These are phyloP conservation scores for Euzetes globulus DNA, from an alignment of 2,888 invertebrate species.

Conservation along the genomic window DNA sequence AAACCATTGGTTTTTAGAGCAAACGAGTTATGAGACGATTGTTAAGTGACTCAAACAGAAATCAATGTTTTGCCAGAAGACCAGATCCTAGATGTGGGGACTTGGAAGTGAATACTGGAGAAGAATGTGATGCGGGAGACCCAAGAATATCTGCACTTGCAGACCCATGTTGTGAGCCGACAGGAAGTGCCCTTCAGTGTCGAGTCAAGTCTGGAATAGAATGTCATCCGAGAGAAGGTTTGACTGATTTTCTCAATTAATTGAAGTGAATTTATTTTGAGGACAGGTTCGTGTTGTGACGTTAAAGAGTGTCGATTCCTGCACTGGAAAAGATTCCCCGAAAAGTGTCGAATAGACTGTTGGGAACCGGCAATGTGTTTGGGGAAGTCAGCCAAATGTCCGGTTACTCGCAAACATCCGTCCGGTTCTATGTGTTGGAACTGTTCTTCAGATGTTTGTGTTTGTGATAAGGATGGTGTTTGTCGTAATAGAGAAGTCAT, in stretches of 20 bases:
- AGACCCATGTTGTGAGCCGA: background rate
- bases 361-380: background rate
- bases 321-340: background rate
- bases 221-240: background rate
- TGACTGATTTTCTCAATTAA: background rate
- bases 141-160: background rate
- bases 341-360: background rate
- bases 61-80: background rate
- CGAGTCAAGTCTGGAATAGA: background rate
- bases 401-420: background rate
- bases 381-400: constrained; percentile 10
- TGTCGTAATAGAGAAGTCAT: background rate
- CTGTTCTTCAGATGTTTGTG: background rate
- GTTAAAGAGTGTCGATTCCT: background rate
- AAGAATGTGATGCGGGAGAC: background rate
- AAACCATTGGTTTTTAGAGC: background rate
- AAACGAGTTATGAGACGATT: background rate
- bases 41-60: background rate
- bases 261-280: background rate
- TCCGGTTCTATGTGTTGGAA: background rate
- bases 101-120: background rate
- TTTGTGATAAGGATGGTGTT: background rate
- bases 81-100: background rate
- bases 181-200: background rate
- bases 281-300: background rate